Conservation (phyloP, 2,888 invertebrate genomes). For the Galerucella pusilla region DNA sequence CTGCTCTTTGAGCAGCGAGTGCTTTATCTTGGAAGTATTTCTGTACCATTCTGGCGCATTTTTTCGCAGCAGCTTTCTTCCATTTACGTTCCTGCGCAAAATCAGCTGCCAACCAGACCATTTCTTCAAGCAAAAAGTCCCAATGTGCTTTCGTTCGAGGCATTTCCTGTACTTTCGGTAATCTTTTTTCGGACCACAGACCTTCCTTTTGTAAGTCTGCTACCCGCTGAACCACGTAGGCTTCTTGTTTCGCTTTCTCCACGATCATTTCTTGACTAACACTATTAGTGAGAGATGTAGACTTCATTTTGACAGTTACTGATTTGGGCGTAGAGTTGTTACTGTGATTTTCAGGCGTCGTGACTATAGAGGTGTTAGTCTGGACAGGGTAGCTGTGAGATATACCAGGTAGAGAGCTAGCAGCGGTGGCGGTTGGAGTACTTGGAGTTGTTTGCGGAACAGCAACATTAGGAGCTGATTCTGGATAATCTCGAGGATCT, state of each 20-base stretch:
- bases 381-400: slow-evolving; percentile 48
- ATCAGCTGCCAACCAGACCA: slow-evolving; percentile 98
- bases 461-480: slow-evolving; percentile 57
- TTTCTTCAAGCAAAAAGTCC: slow-evolving; percentile 98
- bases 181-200: slow-evolving; percentile 90
- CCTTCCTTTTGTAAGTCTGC: slow-evolving; percentile 93
- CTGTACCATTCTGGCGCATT: slow-evolving; percentile 91
- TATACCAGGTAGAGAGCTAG: slow-evolving; percentile 62
- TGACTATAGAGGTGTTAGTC: slow-evolving; percentile 37
- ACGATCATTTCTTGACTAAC: slow-evolving; percentile 81
- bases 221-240: slow-evolving; percentile 92
- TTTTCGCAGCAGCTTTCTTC: slow-evolving; percentile 96
- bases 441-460: slow-evolving; percentile 53
- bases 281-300: slow-evolving; percentile 34
- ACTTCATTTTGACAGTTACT: slow-evolving; percentile 43
- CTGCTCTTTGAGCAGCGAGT: slow-evolving; percentile 87
- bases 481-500: slow-evolving; percentile 58
- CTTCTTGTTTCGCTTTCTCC: slow-evolving; percentile 91
- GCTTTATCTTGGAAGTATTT: slow-evolving; percentile 94
- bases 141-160: slow-evolving; percentile 93
- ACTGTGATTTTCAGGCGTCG: slow-evolving; percentile 31
- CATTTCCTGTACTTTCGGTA: slow-evolving; percentile 83
- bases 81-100: slow-evolving; percentile 98
- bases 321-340: slow-evolving; percentile 38
- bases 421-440: slow-evolving; percentile 60